Evolutionary conservation across 2,113 vertebrate genomes (phyloP), one percentile per base, ranked within the genome.

Genomic region (Chlorodrepanis virens): DNA sequence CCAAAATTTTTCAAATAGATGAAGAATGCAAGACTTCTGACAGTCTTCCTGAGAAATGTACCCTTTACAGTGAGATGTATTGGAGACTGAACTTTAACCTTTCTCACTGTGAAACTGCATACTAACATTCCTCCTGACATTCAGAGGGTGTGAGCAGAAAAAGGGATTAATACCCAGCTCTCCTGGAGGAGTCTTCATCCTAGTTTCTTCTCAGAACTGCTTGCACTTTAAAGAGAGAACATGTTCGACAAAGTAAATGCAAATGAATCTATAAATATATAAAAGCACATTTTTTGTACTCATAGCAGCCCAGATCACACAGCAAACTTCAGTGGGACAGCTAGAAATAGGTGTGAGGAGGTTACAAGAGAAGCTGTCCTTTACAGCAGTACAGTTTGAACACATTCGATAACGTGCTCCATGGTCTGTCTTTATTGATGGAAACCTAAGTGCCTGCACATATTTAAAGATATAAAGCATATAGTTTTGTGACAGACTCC

Each of bases 301-400:
- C 8, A 12, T 8, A 77, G 27, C 23, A 81, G 59, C 12, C 10
- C 0, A 0, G 22, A 31, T 9, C 10, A 47, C 42, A 57, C 7
- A 71, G 22, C 9, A 64, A 70, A 63, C 20, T 28, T 65, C n/a
- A 24, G 8, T 12, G 39, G 17, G 15, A 2, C 15, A 76, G 11
- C 20, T 52, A 42, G 40, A 81, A 87, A 54, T 3, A 54, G 4
- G 14, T 10, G 11, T 56, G 49, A 67, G 16, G 10, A 35, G 5
- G 20, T 37, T 72, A n/a, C 13, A 64, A n/a, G 19, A 72, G 20
- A 59, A 64, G 4, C 4, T 80, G 28, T 52, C 29, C 20, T 93
- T 52, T 44, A 14, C 12, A 65, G 50, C 31, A 87, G 12, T 25
- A 39, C 35, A 50, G 3, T 44, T 23, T 40, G 25, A 49, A 14